Base-by-base conservation (phyloP, 1,140 invertebrate genomes). In the Globodera ellingtonae region DNA sequence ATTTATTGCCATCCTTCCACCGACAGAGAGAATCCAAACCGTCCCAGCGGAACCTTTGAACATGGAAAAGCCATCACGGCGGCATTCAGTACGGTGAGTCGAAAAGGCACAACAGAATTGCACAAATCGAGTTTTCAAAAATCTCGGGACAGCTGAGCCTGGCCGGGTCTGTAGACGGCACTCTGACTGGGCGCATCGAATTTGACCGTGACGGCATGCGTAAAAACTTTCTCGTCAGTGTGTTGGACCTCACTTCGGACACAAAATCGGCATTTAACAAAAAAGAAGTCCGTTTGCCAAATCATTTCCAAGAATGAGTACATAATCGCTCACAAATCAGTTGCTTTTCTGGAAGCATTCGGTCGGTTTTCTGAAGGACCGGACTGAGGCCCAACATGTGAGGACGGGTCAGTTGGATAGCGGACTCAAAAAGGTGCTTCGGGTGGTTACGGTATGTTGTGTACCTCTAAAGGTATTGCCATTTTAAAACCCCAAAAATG, bases 221-320 rank as follows among this genome's bases (percentile, higher is more conserved):
- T 0, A 89, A 89, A 69, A 89, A 89, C 70, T 89, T 84, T 62
- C 72, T 86, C 46, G 87, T 89, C 35, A 86, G 79, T 8, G 86
- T 89, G 15, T 79, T 89, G 18, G 87, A 89, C 78, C 78, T 89
- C n/a, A 85, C 85, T 18, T 89, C 88, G 62, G 85, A 87, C 59
- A 82, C 84, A 18, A 89, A 85, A 50, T 87, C 87, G 50, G 83
- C 87, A 2, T 89, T 89, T 79, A 89, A 89, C 65, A 85, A 89
- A 70, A 89, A 89, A 77, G 87, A 89, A 77, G 87, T 89, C 47
- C 44, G 81, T 59, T 50, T 81, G 15, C 7, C 48, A 59, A 35
- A 10, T 56, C 6, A 35, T 24, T 56, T 10, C 62, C 9, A 65
- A 8, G 73, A 75, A 6, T 44, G n/a, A n/a, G 8, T 21, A 46